Evolutionary conservation across 2,888 invertebrate species (phyloP), one percentile per base, ranked within the genome.

Genomic region (Drosophila kanekoi): DNA sequence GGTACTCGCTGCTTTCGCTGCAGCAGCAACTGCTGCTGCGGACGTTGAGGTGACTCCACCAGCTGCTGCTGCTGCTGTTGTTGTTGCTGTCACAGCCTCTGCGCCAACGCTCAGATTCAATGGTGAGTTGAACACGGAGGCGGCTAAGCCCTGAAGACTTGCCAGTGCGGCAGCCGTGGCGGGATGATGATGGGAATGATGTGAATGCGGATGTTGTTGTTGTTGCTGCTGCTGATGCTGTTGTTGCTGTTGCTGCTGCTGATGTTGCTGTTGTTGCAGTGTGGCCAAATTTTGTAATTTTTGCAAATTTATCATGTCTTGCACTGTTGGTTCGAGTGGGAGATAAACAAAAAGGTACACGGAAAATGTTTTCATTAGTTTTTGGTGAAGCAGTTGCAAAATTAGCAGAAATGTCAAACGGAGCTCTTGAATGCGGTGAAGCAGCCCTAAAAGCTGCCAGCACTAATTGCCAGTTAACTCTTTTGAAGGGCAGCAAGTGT

Each of bases 241-340:
- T 0, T 77, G 87, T 2, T 87, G 88, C 0, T 81, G 88, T 1
- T 89, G 87, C 0, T 90, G 87, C 2, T 28, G 28, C 3, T 87
- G 87, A 0, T 86, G 87, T 13, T 91, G 91, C 37, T 95, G 94
- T 79, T 95, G 95, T 86, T 94, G 92, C 92, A 96, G 94, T 74
- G 95, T 95, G 68, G 96, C 96, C 85, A 97, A 93, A 90, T 96
- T 96, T 93, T 97, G 96, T 67, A 97, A 94, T 93, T 96, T 97
- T 91, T 92, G 93, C 85, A 93, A 91, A 91, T 92, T 93, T 90
- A 93, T 87, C 92, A 93, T 92, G 90, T 92, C 93, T 92, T 93
- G 93, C 93, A 93, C 93, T 93, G 89, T 52, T 41, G 43, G 20
- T 23, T 37, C 37, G 71, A 60, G 56, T 14, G 49, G 65, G 66